Evolutionary conservation across 1,140 invertebrate genomes (phyloP), one percentile per base, ranked within the genome.

Genomic region (Caenorhabditis latens): DNA sequence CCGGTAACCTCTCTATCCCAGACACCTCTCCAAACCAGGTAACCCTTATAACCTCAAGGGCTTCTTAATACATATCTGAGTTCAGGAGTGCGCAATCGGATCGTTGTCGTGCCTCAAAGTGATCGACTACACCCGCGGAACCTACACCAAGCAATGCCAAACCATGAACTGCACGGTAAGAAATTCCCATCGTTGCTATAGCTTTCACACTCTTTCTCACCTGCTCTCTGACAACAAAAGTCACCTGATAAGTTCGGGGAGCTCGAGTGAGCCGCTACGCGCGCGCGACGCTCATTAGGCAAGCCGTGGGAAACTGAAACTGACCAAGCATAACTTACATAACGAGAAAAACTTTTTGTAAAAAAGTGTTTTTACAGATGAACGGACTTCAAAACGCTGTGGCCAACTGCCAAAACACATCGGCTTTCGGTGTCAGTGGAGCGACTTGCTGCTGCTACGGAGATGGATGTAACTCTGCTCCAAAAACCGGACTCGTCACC

Each of bases 391-490:
- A 43, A 14, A 79, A 79, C 46, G 7, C 46, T 4, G 71, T 24
- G 3, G 71, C 71, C 46, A 53, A 53, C 71, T 79, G 71, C 46
- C 46, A 50, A 42, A 79, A 79, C 71, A 19, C 71, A 0, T 53
- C 71, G 13, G 21, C 43, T 24, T 50, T 79, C 11, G 71, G 46
- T 24, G 71, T 32, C 46, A 50, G 3, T 50, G 46, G 19, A 53
- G 71, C 71, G 7, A 79, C 71, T 48, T 79, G 71, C 71, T 79
- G 71, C 71, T 79, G 71, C 71, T 79, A 79, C 71, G 71, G 71
- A 79, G 71, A 79, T 79, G 71, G 71, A 53, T 79, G 71, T n/a
- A 79, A 79, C 71, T 79, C 71, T 13, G 21, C 71, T 21, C 71
- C 71, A 53, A 50, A 79, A 32, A 79, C 71, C n/a, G 46, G 71